Evolutionary conservation across 2,888 invertebrate species (phyloP), one percentile per base, ranked within the genome.

Genomic region (Drosophila prostipennis): DNA sequence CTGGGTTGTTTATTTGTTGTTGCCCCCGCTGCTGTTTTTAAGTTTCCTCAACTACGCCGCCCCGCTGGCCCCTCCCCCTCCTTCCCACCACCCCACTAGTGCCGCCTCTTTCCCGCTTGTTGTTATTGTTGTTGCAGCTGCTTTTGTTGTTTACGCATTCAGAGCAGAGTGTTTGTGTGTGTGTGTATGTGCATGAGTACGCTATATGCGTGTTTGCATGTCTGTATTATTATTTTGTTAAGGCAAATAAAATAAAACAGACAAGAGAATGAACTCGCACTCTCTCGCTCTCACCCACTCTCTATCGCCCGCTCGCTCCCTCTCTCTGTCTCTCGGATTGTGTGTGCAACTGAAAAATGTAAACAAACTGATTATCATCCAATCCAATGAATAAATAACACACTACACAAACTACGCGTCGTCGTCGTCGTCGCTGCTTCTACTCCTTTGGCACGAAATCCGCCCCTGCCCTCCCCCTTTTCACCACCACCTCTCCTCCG

Each of bases 321-420:
- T 6, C 40, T n/a, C 32, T n/a, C 37, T 13, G 39, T 29, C 53
- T 36, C 60, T 32, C 36, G 42, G 52, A 48, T 37, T 69, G 45
- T 69, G 77, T 83, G 77, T 83, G 80, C 84, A 80, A 89, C 90
- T 87, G 82, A 87, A 90, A 90, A 90, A 89, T 90, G 90, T 90
- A 90, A 90, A 90, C 90, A 90, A 90, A 90, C 90, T 90, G 90
- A 90, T 90, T 90, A 90, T 90, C 89, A 89, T 87, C 87, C 89
- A 87, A 89, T 85, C 87, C 90, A 90, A 89, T 89, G 89, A 90
- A 90, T 90, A 90, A 90, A 90, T 89, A 90, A 90, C 77, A 73
- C 69, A 74, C 76, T 63, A 63, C 60, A 57, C 72, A 72, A 71
- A 72, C 71, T 63, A 57, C 74, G 63, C 61, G 65, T 54, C 57